A percentile compares a stretch with the other conserved stretches of the same genome.
Conservation (phyloP, 2,888 invertebrate genomes). For the Phengaris arion region DNA sequence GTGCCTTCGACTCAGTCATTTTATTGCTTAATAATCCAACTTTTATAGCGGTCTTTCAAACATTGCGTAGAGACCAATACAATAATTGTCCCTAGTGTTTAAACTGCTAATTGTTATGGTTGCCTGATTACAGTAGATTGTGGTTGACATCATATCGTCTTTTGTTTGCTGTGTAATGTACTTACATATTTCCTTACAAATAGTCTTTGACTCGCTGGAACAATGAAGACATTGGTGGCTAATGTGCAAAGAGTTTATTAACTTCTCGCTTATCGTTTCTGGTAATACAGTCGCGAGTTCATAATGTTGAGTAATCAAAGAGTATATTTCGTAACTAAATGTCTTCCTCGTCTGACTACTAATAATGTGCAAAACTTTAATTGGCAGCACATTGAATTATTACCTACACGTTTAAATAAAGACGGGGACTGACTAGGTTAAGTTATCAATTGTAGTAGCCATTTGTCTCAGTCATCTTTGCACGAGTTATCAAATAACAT, state of each 20-base stretch:
- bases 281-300: not conserved
- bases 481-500: too few relatives aligned
- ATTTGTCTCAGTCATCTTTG: too few relatives aligned
- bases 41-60: not conserved
- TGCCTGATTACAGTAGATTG: not conserved
- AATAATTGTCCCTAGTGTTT: not conserved
- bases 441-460: too few relatives aligned
- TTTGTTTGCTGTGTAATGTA: not conserved
- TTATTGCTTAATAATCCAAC: not conserved
- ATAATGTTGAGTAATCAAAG: not conserved
- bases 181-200: not conserved
- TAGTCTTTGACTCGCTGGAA: not conserved
- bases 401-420: too few relatives aligned
- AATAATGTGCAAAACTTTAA: too few relatives aligned
- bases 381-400: too few relatives aligned
- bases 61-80: not conserved
- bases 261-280: constrained; percentile 1
- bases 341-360: too few relatives aligned
- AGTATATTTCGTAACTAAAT: too few relatives aligned
- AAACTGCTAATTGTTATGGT: constrained; percentile 1
- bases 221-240: not conserved
- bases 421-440: too few relatives aligned
- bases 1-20: not conserved
- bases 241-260: constrained; percentile 7
- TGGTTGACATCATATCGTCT: constrained; percentile 8